Evolutionary conservation across 2,113 vertebrate genomes (phyloP).

Genomic region (Struthio camelus): DNA sequence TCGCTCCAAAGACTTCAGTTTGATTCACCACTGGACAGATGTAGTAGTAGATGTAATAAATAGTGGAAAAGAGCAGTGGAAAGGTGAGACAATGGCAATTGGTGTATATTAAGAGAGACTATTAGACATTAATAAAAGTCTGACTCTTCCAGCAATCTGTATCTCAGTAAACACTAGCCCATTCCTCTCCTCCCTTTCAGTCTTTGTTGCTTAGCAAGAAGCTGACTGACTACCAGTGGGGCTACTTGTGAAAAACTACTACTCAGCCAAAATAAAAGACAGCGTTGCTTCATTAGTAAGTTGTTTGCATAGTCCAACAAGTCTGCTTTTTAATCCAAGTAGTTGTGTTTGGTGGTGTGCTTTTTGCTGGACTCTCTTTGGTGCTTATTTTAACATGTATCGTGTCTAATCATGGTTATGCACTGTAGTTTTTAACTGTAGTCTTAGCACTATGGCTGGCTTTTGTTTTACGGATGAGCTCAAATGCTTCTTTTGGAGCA

Average conservation of each 20-base stretch:
- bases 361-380: not conserved
- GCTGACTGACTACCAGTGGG: not conserved
- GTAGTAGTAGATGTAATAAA: not conserved
- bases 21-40: not conserved
- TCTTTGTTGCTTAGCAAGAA: not conserved
- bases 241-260: not conserved
- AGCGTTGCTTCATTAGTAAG: not conserved
- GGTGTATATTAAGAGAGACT: not conserved
- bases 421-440: not conserved
- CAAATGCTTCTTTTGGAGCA: not conserved
- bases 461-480: slow-evolving; percentile 12
- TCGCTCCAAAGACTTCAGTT: not conserved
- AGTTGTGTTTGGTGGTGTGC: not conserved
- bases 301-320: not conserved
- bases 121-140: not conserved
- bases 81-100: not conserved
- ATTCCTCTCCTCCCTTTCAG: not conserved
- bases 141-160: not conserved
- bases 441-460: not conserved
- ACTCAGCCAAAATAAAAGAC: not conserved
- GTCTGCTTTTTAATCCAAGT: not conserved
- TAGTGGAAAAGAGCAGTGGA: not conserved
- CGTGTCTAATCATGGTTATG: not conserved
- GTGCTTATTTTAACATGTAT: not conserved
- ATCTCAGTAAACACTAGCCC: not conserved